Percentiles rank a stretch among this genome's conserved stretches.
These are phyloP conservation scores for Parazoanthus swiftii DNA, from an alignment of 92 coral and sea anemone genomes.

Conservation along the genomic window DNA sequence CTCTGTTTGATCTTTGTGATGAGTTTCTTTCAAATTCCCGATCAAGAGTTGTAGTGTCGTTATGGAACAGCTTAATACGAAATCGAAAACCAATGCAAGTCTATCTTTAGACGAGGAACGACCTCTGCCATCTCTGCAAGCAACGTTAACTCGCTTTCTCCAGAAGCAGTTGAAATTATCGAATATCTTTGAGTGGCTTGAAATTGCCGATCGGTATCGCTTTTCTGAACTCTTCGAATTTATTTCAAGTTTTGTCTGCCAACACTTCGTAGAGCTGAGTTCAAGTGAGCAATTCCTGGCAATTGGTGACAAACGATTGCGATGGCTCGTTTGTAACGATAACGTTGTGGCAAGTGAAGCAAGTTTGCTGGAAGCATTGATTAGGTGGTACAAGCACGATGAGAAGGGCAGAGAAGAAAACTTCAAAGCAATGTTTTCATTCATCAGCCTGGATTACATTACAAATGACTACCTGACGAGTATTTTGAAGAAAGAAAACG, in stretches of 20 bases:
- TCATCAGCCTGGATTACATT: background rate
- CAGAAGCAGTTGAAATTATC: background rate
- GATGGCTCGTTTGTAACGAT: background rate
- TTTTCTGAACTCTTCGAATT: background rate
- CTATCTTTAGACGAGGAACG: no score
- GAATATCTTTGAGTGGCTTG: background rate
- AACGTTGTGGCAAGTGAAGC: no score
- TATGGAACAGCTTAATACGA: no score
- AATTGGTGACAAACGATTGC: background rate
- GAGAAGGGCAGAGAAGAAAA: background rate
- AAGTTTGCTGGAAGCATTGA: background rate
- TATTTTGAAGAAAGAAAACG: background rate
- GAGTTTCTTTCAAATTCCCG: no score
- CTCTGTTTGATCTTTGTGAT: no score
- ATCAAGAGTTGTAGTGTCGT: no score
- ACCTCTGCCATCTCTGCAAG: no score
- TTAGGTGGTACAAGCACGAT: background rate
- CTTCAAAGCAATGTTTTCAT: background rate
- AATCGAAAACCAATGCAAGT: no score
- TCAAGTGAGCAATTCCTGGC: background rate
- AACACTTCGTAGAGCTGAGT: background rate
- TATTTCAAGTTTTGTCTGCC: background rate
- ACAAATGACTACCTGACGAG: background rate
- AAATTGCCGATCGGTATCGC: background rate
- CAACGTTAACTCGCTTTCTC: background rate